Evolutionary conservation across 2,113 vertebrate species (phyloP), one percentile per base, ranked within the genome.

Genomic region (Merops nubicus): DNA sequence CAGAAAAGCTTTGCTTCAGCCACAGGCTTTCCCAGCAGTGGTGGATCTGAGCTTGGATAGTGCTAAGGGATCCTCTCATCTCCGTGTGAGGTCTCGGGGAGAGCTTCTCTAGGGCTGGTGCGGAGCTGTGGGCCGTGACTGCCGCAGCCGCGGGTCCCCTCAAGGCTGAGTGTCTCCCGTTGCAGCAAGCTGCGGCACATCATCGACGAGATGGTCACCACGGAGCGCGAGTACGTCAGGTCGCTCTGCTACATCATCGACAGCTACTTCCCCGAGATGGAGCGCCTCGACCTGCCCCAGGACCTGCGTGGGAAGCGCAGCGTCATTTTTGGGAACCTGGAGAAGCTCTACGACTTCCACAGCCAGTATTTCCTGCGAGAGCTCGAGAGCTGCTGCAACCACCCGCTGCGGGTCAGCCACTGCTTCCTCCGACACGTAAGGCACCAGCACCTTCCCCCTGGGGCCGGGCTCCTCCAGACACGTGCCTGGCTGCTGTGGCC

Each of bases 241-340:
- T 99, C 99, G 0, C 98, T 99, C 21, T 91, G 95, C 26, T 99
- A 99, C 96, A 98, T 99, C 97, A 98, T 99, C 3, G 98, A 98
- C 17, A 99, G 99, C 97, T 99, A 99, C 97, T 99, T 99, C 96
- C 99, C 99, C 0, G 99, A 99, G 98, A 98, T 99, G 98, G 99
- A 99, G 88, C 99, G 99, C 1, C 77, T 77, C 0, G 99, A 99
- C 96, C 98, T 99, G 11, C 99, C 99, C 2, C 99, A 99, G 98
- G 99, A 99, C 97, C 99, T 99, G 85, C 96, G 99, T 2, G 99
- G 99, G 5, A 99, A 99, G 79, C 98, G 99, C 33, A 98, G 98
- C 0, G 98, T 99, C 96, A 98, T 99, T 31, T 99, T 99, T 33
- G 99, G 99, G 16, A 99, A 99, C 97, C 97, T 99, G 96, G 99